Base-by-base conservation (phyloP, 2,113 vertebrate genomes). In the Neolamprologus longior region DNA sequence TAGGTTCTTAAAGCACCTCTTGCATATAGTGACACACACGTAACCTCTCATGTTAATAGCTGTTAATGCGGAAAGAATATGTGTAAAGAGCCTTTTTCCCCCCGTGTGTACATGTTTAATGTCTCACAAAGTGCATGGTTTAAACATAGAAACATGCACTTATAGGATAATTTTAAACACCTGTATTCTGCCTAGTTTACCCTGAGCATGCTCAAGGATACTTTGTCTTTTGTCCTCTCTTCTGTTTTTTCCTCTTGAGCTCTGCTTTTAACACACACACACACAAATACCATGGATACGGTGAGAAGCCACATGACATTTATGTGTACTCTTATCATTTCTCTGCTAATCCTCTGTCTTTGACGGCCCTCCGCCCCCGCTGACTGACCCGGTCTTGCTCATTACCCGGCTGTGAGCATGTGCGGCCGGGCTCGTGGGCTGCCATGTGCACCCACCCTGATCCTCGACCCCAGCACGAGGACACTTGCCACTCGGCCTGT, bases 121-220 rank as follows among this genome's bases (percentile, higher is more conserved):
- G 83, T 83, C 19, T 15, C 55, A 83, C 84, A 88, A 84, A 89
- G 80, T 45, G 40, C 66, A 42, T 50, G 89, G 68, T 78, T 89
- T 89, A 82, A 86, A 53, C 50, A 86, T 33, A 87, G 78, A 90
- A 85, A 82, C 86, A 81, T 85, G 84, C 87, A 86, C 84, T 88
- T 80, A 55, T 33, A 87, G 85, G 85, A 93, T 91, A 19, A 92
- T 80, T 24, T 87, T 19, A 80, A 80, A 53, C 82, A 58, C 33
- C 80, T 86, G 79, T 45, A 55, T 82, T 52, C 78, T 76, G 58
- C 28, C 47, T 26, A 37, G 33, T 76, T 54, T 8, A 55, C 26
- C 42, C 82, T 78, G 63, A 85, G 80, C 3, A 3, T 15, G 68
- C 81, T 88, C 33, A 31, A 47, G 45, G 24, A 78, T 78, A 50